Percentiles rank a stretch among this genome's conserved stretches.
phyloP scores from a whole-genome alignment of 2,888 invertebrate species.

The Glaucopsyche alexis region DNA sequence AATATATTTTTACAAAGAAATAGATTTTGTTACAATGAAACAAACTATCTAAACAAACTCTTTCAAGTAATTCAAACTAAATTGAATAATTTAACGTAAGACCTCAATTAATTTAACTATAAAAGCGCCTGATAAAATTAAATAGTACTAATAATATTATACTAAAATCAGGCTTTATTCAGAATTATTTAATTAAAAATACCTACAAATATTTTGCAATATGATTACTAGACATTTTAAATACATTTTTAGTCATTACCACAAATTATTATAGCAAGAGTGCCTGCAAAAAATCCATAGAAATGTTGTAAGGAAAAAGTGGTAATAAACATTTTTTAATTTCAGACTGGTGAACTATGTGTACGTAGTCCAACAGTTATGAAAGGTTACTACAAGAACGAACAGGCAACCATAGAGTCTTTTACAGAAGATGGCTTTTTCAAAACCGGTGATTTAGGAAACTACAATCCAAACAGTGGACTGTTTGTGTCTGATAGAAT shows the following conservation, averaged over 20 bases:
- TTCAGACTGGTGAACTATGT: constrained; percentile 85
- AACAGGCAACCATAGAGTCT: constrained; percentile 84
- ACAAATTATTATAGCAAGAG: neutral
- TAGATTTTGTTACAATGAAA: too few relatives aligned
- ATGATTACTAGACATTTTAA: too few relatives aligned
- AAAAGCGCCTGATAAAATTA: too few relatives aligned
- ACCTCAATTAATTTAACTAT: too few relatives aligned
- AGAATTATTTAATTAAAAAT: too few relatives aligned
- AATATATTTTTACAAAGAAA: neutral
- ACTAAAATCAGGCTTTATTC: too few relatives aligned
- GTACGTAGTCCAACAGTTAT: constrained; percentile 88
- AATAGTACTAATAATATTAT: too few relatives aligned
- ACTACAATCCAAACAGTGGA: constrained; percentile 82
- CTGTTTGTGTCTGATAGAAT: constrained; percentile 88
- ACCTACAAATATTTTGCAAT: too few relatives aligned
- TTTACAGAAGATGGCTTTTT: constrained; percentile 87
- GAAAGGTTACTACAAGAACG: constrained; percentile 83
- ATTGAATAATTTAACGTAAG: too few relatives aligned
- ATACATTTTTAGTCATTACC: too few relatives aligned
- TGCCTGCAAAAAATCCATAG: neutral
- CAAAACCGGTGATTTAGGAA: constrained; percentile 86
- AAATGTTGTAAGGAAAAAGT: neutral
- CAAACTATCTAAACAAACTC: too few relatives aligned
- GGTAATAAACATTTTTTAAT: constrained; percentile 27
- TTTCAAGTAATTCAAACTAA: too few relatives aligned